A percentile compares a stretch with the other conserved stretches of the same genome.
phyloP scores from a whole-genome alignment of 1,140 invertebrate species.

The Neodiprion virginianus region DNA sequence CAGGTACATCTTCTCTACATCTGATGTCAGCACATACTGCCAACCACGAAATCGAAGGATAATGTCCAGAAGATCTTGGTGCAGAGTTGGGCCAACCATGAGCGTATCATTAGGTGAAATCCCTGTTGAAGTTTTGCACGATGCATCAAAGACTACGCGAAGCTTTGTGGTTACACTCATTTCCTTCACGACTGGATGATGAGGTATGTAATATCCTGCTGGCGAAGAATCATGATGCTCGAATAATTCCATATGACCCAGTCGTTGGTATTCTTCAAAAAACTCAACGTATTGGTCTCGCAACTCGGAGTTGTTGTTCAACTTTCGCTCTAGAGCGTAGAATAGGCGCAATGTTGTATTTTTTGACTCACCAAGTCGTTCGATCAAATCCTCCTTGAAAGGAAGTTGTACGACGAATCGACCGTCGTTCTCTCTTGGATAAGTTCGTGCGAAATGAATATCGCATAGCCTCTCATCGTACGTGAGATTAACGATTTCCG shows the following conservation, averaged over 20 bases:
- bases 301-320: constrained; percentile 24
- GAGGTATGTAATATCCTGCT: constrained; percentile 23
- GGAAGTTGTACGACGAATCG: constrained; percentile 35
- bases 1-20: too few species aligned
- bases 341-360: constrained; percentile 19
- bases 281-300: constrained; percentile 22
- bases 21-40: too few species aligned
- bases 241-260: constrained; percentile 29
- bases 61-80: too few species aligned
- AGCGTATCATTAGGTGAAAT: constrained; percentile 10
- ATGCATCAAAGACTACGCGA: constrained; percentile 26
- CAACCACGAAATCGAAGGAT: too few species aligned
- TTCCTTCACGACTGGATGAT: constrained; percentile 29
- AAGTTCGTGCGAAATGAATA: background rate
- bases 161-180: constrained; percentile 25
- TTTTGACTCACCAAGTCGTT: constrained; percentile 17
- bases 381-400: constrained; percentile 29
- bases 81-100: too few species aligned
- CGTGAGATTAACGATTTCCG: background rate
- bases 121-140: constrained; percentile 17
- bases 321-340: constrained; percentile 19
- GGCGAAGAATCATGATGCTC: background rate
- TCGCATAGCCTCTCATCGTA: background rate
- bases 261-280: constrained; percentile 36
- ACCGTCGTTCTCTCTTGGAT: constrained; percentile 20